A percentile compares a stretch with the other conserved stretches of the same genome.
Evolutionary conservation across 1,140 invertebrate species (phyloP).

Genomic region (Lithobius niger): DNA sequence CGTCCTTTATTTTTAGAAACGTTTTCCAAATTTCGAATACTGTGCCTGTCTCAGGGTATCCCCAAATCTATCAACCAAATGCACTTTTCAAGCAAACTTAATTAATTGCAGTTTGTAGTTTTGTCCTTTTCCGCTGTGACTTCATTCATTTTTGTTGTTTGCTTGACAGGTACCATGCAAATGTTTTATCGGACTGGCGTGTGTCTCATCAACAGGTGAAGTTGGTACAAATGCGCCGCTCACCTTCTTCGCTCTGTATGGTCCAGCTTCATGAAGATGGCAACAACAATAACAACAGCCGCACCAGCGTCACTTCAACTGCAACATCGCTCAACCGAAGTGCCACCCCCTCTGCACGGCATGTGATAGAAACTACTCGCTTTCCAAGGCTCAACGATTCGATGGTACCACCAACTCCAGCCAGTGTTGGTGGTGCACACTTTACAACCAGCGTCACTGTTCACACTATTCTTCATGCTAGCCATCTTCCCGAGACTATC

Average conservation of each 20-base stretch:
- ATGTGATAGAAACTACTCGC: not conserved
- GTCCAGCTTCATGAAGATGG: not conserved
- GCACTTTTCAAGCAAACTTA: constrained; percentile 2
- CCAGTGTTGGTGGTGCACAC: not conserved
- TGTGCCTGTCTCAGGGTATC: not conserved
- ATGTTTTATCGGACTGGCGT: not conserved
- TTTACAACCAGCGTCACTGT: not conserved
- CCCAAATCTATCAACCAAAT: not conserved
- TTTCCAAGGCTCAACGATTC: not conserved
- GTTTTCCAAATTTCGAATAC: not conserved
- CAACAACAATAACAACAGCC: not conserved
- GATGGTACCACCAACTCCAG: not conserved
- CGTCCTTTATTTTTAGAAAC: no score
- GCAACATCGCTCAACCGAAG: not conserved
- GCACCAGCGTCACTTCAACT: not conserved
- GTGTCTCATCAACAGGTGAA: not conserved
- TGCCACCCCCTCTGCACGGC: not conserved
- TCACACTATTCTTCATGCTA: not conserved
- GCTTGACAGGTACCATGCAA: constrained; percentile 15
- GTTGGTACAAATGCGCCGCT: not conserved
- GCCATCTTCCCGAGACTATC: not conserved
- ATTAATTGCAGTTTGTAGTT: not conserved
- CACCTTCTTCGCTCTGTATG: not conserved
- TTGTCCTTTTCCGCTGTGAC: not conserved
- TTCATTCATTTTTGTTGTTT: not conserved